Evolutionary conservation across 2,888 invertebrate genomes (phyloP), one percentile per base, ranked within the genome.

Genomic region (Megaustenia siamemsis): DNA sequence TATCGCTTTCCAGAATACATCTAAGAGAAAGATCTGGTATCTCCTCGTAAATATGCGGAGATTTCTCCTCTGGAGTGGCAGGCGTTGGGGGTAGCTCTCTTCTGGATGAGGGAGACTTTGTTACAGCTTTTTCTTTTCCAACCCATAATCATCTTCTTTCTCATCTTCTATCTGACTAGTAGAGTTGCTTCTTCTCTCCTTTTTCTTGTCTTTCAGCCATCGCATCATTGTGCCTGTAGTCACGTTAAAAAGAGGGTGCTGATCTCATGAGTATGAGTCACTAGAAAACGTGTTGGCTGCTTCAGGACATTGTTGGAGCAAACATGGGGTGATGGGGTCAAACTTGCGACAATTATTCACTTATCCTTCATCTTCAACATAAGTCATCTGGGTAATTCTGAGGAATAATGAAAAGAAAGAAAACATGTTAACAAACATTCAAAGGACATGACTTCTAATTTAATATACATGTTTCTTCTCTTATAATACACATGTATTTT

Each of bases 21-120:
- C 66, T 32, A 12, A 85, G 73, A 3, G 86, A 86, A 10, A 87
- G 66, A 82, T 88, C 88, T 32, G 87, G 85, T 63, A 88, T 88
- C 79, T 88, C 88, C 63, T 88, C 88, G 77, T 88, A 88, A 73
- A 88, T 87, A 71, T 88, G 88, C 18, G 86, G 81, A 10, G 86
- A 86, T 75, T 83, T 88, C 66, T 87, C 86, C 43, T 87, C 87
- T 53, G 84, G 86, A 21, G 69, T 60, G 21, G 80, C 63, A 15
- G 86, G 86, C 0, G 85, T 85, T 15, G 87, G 87, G 0, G 87
- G 87, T 24, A 87, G 84, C 76, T 87, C 76, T 56, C 87, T 60
- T 63, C 75, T 86, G 28, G 80, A 63, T 0, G 75, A 53, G n/a
- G 84, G 84, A 8, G 84, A 84, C 60, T 84, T 84, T 49, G 78